Evolutionary conservation across 2,888 invertebrate species (phyloP), one percentile per base, ranked within the genome.

Genomic region (Phymatocera aterrima): DNA sequence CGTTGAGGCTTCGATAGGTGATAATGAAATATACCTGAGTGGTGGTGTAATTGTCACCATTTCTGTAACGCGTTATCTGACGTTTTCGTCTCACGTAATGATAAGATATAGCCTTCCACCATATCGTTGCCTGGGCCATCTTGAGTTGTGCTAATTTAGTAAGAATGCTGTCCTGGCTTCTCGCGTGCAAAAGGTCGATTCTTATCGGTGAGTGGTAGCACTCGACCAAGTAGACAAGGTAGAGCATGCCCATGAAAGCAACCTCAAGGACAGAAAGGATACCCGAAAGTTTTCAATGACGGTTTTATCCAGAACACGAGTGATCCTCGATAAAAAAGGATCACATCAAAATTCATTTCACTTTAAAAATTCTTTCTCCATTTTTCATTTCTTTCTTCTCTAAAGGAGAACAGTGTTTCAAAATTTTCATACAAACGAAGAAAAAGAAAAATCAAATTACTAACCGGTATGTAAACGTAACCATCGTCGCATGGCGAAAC

Each of bases 91-190:
- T 90, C 80, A 95, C 94, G 91, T 96, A 96, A 91, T 97, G 96
- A 90, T 96, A 97, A 89, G 96, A 96, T 79, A 96, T 93, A 61
- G 96, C 96, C 88, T 96, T 96, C 96, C 96, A 97, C 96, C 96
- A 97, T 64, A 97, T 95, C 78, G 96, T 93, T 0, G 96, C 96
- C 80, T 94, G 93, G 0, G 96, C 94, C 51, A 93, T 93, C 83
- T 93, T 92, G 92, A 96, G 93, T 79, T 94, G 93, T 68, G 93
- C 92, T 3, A 95, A 93, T 86, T 94, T 93, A 40, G 94, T 93
- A 81, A 94, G 92, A 48, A 95, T 95, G 8, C 94, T 93, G 12
- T 93, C 93, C 10, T 94, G 94, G 82, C 94, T 94, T 78, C 94
- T 94, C 6, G 93, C 88, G 84, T 93, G 91, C 2, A 93, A 92